Conservation (phyloP, 2,113 vertebrate species). For the Equus quagga region DNA sequence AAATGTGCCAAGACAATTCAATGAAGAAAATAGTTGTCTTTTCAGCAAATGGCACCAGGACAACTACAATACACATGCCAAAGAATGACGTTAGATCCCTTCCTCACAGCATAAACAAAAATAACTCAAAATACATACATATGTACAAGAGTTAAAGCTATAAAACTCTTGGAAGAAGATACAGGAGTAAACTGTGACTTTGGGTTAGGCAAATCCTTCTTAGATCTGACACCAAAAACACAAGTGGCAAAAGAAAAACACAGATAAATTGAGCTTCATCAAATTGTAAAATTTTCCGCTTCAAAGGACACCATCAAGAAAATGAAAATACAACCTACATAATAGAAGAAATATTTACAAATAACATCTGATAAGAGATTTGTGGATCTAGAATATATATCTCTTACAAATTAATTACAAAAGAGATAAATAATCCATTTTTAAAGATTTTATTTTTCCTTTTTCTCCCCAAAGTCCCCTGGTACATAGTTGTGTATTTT, state of each 20-base stretch:
- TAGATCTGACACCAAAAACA: background rate
- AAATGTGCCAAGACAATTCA: background rate
- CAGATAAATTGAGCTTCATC: background rate
- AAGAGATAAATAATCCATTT: too few relatives aligned
- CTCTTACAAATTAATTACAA: background rate
- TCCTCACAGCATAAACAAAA: background rate
- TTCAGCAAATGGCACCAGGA: background rate
- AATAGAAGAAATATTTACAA: background rate
- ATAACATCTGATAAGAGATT: background rate
- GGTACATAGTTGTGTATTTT: too few relatives aligned
- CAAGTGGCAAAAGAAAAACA: background rate
- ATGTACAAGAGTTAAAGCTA: background rate
- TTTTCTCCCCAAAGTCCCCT: too few relatives aligned
- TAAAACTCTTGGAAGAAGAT: background rate
- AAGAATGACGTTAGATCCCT: background rate
- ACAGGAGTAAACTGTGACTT: background rate
- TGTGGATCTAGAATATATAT: background rate
- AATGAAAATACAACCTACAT: background rate
- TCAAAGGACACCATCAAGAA: background rate
- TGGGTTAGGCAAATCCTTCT: background rate
- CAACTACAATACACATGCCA: background rate
- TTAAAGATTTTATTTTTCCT: too few relatives aligned
- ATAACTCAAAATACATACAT: background rate
- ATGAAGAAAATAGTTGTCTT: background rate
- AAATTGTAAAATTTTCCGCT: background rate